phyloP scores from a whole-genome alignment of 2,888 invertebrate species.

The Leuctra nigra region DNA sequence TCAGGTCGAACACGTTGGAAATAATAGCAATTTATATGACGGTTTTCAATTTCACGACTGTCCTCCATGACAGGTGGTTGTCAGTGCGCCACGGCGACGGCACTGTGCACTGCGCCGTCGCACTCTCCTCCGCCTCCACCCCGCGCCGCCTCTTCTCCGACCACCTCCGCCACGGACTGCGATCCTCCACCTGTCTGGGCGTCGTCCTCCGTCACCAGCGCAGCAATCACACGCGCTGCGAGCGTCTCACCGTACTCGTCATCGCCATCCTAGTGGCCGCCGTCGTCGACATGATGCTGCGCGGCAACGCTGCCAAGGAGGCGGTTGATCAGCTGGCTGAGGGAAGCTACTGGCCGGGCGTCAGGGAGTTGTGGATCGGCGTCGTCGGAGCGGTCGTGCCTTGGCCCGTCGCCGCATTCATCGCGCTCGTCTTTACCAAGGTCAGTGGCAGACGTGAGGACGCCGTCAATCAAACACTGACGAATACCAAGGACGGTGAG shows the following conservation, averaged over 20 bases:
- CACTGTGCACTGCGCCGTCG: neutral
- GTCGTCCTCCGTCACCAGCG: conserved; percentile 15
- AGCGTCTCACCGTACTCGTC: neutral
- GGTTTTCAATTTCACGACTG: too few species aligned
- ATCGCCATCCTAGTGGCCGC: neutral
- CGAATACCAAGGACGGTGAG: too few species aligned
- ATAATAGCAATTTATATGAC: too few species aligned
- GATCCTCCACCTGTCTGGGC: too few species aligned
- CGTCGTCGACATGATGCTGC: neutral
- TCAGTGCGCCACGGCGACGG: conserved; percentile 14
- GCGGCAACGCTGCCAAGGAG: neutral
- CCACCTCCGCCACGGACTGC: neutral
- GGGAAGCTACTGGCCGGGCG: neutral
- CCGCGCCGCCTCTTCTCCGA: neutral
- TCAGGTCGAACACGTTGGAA: too few species aligned
- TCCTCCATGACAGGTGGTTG: conserved; percentile 30
- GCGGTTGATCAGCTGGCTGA: neutral
- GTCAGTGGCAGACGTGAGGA: too few species aligned
- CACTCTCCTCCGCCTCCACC: too few species aligned
- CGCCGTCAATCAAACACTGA: too few species aligned
- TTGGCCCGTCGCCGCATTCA: too few species aligned
- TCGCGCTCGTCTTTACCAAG: too few species aligned
- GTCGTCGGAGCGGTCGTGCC: too few species aligned
- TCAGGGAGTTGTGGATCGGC: too few species aligned
- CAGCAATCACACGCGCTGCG: conserved; percentile 8